These are phyloP conservation scores for Syngnathus scovelli DNA, from an alignment of 2,113 vertebrate species.

Conservation along the genomic window DNA sequence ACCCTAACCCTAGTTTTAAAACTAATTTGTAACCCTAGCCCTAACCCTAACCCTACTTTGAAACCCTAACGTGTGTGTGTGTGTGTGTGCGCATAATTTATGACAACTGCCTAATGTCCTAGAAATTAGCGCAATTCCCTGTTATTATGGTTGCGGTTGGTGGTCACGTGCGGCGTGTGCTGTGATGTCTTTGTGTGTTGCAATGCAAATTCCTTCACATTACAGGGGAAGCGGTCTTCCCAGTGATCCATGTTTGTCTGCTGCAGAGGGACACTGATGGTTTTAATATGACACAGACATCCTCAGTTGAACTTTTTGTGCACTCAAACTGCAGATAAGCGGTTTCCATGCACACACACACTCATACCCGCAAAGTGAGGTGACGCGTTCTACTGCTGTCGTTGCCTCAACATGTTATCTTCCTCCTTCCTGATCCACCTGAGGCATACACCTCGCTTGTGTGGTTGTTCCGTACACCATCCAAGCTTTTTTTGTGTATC, in stretches of 20 bases:
- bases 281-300: slow-evolving; percentile 57
- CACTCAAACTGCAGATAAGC: slow-evolving; percentile 38
- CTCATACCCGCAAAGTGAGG: slow-evolving; percentile 18
- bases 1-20: too few relatives aligned
- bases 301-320: slow-evolving; percentile 53
- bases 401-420: slow-evolving; percentile 41
- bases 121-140: slow-evolving; percentile 39
- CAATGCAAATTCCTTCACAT: slow-evolving; percentile 48
- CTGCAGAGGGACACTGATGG: slow-evolving; percentile 30
- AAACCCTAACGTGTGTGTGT: not conserved
- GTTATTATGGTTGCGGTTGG: slow-evolving; percentile 46
- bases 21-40: too few relatives aligned
- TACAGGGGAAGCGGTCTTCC: slow-evolving; percentile 29
- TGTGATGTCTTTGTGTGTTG: slow-evolving; percentile 16
- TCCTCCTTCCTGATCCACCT: slow-evolving; percentile 6
- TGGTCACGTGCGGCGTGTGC: slow-evolving; percentile 35
- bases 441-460: slow-evolving; percentile 30
- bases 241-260: slow-evolving; percentile 40
- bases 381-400: slow-evolving; percentile 36
- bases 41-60: too few relatives aligned
- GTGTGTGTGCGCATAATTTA: not conserved
- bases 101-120: slow-evolving; percentile 33
- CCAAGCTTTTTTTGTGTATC: slow-evolving; percentile 36
- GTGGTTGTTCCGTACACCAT: slow-evolving; percentile 34
- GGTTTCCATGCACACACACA: slow-evolving; percentile 38